phyloP scores from a whole-genome alignment of 1,140 invertebrate species.

The Hestina assimilis region DNA sequence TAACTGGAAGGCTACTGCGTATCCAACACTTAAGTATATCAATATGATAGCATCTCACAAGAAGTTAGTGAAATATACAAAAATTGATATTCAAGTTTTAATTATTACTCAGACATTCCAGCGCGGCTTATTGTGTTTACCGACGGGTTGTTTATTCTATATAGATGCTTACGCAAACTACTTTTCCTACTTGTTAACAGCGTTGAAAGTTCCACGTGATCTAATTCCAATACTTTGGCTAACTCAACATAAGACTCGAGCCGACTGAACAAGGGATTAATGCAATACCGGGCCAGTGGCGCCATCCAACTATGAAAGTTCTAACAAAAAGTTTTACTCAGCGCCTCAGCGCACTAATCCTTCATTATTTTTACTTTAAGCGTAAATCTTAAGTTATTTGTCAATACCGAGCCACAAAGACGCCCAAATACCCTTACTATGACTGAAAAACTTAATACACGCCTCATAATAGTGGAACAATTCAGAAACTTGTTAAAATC shows the following conservation, averaged over 20 bases:
- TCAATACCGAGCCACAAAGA: conserved; percentile 75
- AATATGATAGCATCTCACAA: conserved; percentile 23
- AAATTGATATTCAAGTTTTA: conserved; percentile 28
- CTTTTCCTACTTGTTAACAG: conserved; percentile 45
- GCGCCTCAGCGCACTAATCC: conserved; percentile 59
- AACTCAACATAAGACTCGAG: conserved; percentile 40
- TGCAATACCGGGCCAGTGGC: conserved; percentile 64
- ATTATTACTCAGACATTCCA: conserved; percentile 31
- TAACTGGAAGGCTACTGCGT: conserved; percentile 37
- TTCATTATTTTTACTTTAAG: conserved; percentile 69
- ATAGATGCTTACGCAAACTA: conserved; percentile 51
- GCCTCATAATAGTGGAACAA: conserved; percentile 71
- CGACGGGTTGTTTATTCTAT: conserved; percentile 38
- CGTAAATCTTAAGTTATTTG: conserved; percentile 74
- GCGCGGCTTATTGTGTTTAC: conserved; percentile 33
- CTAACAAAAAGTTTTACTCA: conserved; percentile 39
- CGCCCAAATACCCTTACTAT: conserved; percentile 73
- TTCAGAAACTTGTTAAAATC: conserved; percentile 75
- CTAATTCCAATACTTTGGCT: conserved; percentile 56
- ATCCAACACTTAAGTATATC: conserved; percentile 24
- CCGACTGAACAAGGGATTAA: conserved; percentile 49
- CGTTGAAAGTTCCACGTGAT: conserved; percentile 64
- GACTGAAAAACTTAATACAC: conserved; percentile 71
- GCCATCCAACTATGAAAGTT: conserved; percentile 49
- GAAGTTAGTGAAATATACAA: conserved; percentile 22